Percentiles rank a stretch among this genome's conserved stretches.
phyloP scores from a whole-genome alignment of 2,888 invertebrate species.

The Nemotelus nigrinus region DNA sequence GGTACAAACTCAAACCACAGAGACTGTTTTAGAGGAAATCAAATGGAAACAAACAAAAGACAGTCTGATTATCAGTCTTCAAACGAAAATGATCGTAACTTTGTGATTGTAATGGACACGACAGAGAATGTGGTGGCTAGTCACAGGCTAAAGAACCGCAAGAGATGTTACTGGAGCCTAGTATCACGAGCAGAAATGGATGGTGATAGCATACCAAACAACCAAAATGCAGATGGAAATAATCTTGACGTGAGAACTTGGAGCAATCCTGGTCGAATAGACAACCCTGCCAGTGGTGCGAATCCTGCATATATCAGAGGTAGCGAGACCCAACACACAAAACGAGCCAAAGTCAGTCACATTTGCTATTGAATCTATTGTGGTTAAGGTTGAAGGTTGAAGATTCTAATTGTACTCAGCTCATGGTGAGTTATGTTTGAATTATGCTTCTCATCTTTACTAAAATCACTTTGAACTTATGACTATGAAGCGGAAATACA shows the following conservation, averaged over 20 bases:
- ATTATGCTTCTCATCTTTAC: too few relatives aligned
- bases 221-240: not conserved
- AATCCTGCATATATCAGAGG: too few relatives aligned
- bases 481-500: too few relatives aligned
- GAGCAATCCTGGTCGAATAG: not conserved
- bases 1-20: conserved; percentile 2
- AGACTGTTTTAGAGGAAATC: conserved; percentile 13
- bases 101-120: conserved; percentile 48
- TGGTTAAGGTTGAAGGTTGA: too few relatives aligned
- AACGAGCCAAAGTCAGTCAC: conserved; percentile 40
- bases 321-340: too few relatives aligned
- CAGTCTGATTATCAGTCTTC: conserved; percentile 20
- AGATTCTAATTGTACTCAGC: too few relatives aligned
- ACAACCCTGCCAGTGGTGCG: not conserved
- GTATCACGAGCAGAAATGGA: not conserved
- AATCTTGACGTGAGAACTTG: not conserved
- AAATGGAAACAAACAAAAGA: conserved; percentile 47
- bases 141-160: conserved; percentile 7
- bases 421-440: too few relatives aligned
- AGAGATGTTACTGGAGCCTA: not conserved
- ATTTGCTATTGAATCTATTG: conserved; percentile 38
- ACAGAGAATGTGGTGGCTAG: not conserved
- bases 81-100: conserved; percentile 41
- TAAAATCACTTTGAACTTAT: too few relatives aligned
- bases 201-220: not conserved